These are phyloP conservation scores for Tetrapedia diversipes DNA, from an alignment of 2,888 invertebrate genomes.

Conservation along the genomic window DNA sequence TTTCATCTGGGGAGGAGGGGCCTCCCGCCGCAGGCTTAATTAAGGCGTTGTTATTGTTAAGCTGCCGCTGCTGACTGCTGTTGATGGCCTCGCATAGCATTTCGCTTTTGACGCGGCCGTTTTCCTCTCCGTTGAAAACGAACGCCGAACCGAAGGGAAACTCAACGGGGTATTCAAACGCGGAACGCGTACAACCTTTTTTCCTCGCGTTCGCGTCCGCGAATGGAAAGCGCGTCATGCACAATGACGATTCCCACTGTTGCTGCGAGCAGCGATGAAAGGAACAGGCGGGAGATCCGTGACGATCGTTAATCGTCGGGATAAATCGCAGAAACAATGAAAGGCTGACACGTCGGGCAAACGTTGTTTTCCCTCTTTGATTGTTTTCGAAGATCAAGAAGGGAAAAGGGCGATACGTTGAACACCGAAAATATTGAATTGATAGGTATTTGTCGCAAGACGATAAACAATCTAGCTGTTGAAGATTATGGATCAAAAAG, in stretches of 20 bases:
- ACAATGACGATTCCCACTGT: constrained; percentile 12
- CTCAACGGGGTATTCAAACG: constrained; percentile 37
- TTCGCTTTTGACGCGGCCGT: constrained; percentile 3
- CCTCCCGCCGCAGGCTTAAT: constrained; percentile 19
- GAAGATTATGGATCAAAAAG: too few relatives aligned
- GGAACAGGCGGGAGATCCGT: constrained; percentile 13
- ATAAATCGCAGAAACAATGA: neutral
- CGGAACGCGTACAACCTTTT: constrained; percentile 25
- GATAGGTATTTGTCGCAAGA: too few relatives aligned
- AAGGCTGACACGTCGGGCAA: neutral
- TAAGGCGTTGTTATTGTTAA: constrained; percentile 31
- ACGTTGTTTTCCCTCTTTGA: constrained; percentile 18
- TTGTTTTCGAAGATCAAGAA: neutral
- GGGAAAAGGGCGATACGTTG: neutral
- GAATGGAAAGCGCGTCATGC: neutral
- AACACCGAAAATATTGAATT: too few relatives aligned
- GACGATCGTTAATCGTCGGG: neutral
- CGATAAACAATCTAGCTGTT: too few relatives aligned
- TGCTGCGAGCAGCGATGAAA: neutral
- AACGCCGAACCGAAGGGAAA: neutral
- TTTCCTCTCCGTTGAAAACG: constrained; percentile 35
- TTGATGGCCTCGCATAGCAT: constrained; percentile 1
- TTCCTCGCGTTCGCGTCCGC: neutral
- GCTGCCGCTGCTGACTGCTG: neutral
- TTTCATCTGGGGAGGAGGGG: constrained; percentile 17